Percentiles rank a stretch among this genome's conserved stretches.
phyloP scores from a whole-genome alignment of 2,888 invertebrate genomes.

The Hedya salicella region DNA sequence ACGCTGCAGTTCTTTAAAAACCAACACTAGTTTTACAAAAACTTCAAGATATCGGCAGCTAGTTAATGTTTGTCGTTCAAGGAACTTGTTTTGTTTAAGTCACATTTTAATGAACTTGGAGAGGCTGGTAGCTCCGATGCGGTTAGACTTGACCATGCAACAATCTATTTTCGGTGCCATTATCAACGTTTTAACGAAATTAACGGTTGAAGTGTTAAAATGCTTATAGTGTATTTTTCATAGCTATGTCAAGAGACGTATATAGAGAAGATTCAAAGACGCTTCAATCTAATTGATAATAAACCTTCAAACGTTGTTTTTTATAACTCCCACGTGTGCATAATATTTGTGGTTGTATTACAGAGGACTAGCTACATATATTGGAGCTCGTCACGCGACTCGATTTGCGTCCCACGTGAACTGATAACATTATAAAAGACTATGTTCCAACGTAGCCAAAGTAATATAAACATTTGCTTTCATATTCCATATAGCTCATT shows the following conservation, averaged over 20 bases:
- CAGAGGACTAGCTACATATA: too few species aligned
- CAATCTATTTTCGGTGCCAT: slow-evolving; percentile 32
- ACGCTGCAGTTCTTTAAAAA: neutral
- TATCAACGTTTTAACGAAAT: slow-evolving; percentile 26
- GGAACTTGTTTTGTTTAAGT: slow-evolving; percentile 4
- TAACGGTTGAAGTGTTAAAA: slow-evolving; percentile 27
- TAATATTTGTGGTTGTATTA: neutral
- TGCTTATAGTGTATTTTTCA: slow-evolving; percentile 14
- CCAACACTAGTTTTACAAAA: neutral
- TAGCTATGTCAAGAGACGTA: neutral
- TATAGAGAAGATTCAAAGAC: neutral
- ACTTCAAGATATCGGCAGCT: neutral
- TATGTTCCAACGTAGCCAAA: neutral
- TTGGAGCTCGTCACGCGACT: slow-evolving; percentile 52
- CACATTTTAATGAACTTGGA: slow-evolving; percentile 11
- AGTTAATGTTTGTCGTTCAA: slow-evolving; percentile 9
- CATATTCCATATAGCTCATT: neutral
- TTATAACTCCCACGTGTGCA: neutral
- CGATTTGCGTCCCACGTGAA: slow-evolving; percentile 68
- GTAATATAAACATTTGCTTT: slow-evolving; percentile 14
- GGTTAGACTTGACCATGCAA: slow-evolving; percentile 32
- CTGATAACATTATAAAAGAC: slow-evolving; percentile 64
- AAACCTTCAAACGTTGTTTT: neutral
- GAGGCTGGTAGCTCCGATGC: slow-evolving; percentile 22
- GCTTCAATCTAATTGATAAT: neutral